Evolutionary conservation across 2,113 vertebrate genomes (phyloP), one percentile per base, ranked within the genome.

Genomic region (Delphinus delphis): DNA sequence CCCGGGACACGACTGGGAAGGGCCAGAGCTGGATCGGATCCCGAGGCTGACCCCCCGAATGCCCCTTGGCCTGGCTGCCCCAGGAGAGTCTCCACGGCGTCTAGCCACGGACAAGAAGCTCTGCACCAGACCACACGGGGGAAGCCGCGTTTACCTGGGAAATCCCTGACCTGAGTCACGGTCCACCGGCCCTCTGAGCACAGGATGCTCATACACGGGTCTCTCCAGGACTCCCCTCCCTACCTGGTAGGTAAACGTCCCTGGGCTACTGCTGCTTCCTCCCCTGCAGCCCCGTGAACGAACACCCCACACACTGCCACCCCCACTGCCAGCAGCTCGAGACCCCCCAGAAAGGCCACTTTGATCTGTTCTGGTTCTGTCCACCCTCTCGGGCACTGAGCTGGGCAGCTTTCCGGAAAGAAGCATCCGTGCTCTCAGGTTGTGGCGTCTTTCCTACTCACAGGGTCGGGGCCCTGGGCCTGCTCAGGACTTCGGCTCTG

Each of bases 11-110:
- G 3, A 33, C 38, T 12, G 18, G 10, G 60, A 83, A 33, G 81
- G 38, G 18, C 26, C 9, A 33, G 38, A 44, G 28, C 60, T 33
- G 28, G 81, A 6, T 31, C 18, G 33, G 38, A 65, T 20, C 17
- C 81, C 18, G 11, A 65, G 38, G 18, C 60, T 41, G 17, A 31
- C 58, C 25, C 36, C 58, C 25, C 0, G 5, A 82, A 28, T 6
- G 36, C 5, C 77, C 25, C 58, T 23, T 3, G 11, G 31, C 50
- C 6, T 0, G 3, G 47, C 76, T 53, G 5, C 2, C 11, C 26
- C 80, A 2, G 0, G 28, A 83, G n/a, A 26, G 17, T 83, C 11
- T n/a, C 26, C 2, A 0, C 5, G 60, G 28, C 6, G 6, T 65
- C 38, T 11, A 12, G 38, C 15, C 18, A 33, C 28, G 2, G 38